Base-by-base conservation (phyloP, 2,888 invertebrate species). In the Spisula solida region DNA sequence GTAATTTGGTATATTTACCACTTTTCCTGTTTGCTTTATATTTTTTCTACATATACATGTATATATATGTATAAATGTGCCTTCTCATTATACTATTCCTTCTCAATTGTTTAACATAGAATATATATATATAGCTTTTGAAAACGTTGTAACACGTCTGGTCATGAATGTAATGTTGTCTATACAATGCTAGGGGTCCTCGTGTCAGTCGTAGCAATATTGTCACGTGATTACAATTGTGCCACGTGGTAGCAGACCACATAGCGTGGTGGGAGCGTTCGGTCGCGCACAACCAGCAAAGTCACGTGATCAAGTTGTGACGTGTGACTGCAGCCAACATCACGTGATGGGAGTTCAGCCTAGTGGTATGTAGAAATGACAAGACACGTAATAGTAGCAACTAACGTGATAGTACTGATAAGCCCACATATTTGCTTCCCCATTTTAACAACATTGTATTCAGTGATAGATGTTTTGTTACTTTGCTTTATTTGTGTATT, bases 401-500 rank as follows among this genome's bases (percentile, higher is more conserved):
- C 2, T 41, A 2, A 41, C 41, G 41, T 41, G 41, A 41, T 41
- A 25, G n/a, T 8, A 60, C 60, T n/a, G n/a, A 60, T 60, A 51
- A 1, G 51, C 16, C 16, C 1, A 51, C 34, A 12, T 12, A 14
- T 31, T 2, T 18, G 0, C 25, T 10, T 75, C 18, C 16, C 34
- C 34, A 31, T 75, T 31, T 16, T 34, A 14, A 34, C 75, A 75
- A 34, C 16, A 75, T 31, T 75, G 12, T 31, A 16, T 75, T 18
- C n/a, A 16, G 18, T 75, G 75, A 34, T 31, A 75, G 75, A 18
- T 8, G 12, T 75, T 25, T 12, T 31, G 31, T 31, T 31, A 75
- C 12, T 31, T 31, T 29, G 75, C 75, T 75, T 75, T 75, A 75
- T 75, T 31, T 75, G 75, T 75, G 16, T 31, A 75, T 75, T 75